Evolutionary conservation across 2,113 vertebrate species (phyloP), one percentile per base, ranked within the genome.

Genomic region (Laterallus jamaicensis): DNA sequence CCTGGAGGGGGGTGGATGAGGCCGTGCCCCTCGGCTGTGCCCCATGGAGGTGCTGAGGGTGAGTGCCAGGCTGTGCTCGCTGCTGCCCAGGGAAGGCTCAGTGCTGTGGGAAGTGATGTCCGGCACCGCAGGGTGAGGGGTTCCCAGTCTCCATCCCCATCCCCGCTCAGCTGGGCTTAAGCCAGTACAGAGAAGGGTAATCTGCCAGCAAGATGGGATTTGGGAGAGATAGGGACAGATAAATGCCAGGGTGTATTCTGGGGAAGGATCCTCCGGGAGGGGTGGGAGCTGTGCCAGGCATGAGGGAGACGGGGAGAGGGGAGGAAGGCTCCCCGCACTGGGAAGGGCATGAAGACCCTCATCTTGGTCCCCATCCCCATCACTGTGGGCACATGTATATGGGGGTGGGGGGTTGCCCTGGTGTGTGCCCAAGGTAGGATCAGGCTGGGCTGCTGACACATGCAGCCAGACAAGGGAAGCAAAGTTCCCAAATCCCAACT

Each of bases 81-180:
- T 1, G 2, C 55, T 20, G n/a, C 32, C 19, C 50, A 1, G 28
- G 40, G 32, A 68, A 63, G 32, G 74, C 29, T 84, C 0, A 0
- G 76, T 12, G 40, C 58, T 0, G 1, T 0, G 1, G 70, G 60
- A 25, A 28, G 68, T 0, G 4, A 4, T 8, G 25, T 18, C 59
- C 19, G 3, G 75, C 50, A 14, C 40, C 0, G 1, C 0, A 3
- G 82, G 67, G 56, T 0, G 1, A 35, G 3, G 84, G 74, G 69
- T 1, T 68, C 49, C 56, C 3, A 13, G 29, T 83, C 79, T 55
- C 49, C 63, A 42, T 87, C 73, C 75, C 62, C 74, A 24, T 63
- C 70, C 77, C 74, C 0, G 8, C 86, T 89, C 74, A 62, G 77
- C 39, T 0, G 0, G n/a, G 32, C 7, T 91, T 88, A 95, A 95